Base-by-base conservation (phyloP, 2,888 invertebrate genomes). In the Caenorhabditis angaria region DNA sequence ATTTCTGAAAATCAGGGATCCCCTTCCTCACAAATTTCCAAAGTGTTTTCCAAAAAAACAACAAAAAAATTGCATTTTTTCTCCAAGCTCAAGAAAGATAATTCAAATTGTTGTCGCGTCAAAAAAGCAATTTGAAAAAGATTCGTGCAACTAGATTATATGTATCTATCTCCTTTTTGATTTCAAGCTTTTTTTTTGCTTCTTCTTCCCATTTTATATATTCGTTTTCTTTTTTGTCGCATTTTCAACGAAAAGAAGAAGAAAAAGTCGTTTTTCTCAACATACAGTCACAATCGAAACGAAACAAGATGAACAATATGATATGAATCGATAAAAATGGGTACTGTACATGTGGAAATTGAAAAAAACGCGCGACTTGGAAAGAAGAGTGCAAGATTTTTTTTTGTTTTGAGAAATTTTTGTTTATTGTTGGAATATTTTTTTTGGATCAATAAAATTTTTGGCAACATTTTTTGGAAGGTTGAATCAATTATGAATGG, bases 311-410 rank as follows among this genome's bases (percentile, higher is more conserved):
- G 41, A 41, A 41, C 41, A 41, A 41, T 41, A 41, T 41, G 41
- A 41, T 41, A 41, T 6, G 41, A 41, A 41, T 41, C 41, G 41
- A 41, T 41, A 41, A 41, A 41, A 41, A 41, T 41, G 41, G 41
- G 18, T 41, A 41, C 41, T 41, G 41, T 41, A 41, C n/a, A n/a
- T n/a, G n/a, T n/a, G n/a, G 47, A 48, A 58, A 62, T 22, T 28
- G 50, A 47, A 41, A 27, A 14, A 20, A 29, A 51, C 51, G 53
- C 55, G 55, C 10, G 41, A 41, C 10, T 48, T 48, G 62, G 35
- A 59, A 60, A 65, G 53, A 58, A 32, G 57, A 28, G 4, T 18
- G 28, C n/a, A 57, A 27, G 5, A 8, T 50, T 50, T 48, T 51
- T 35, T n/a, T 29, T 6, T 20, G 28, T n/a, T n/a, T n/a, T n/a